Base-by-base conservation (phyloP, 2,113 vertebrate species). In the Haplochromis burtoni region DNA sequence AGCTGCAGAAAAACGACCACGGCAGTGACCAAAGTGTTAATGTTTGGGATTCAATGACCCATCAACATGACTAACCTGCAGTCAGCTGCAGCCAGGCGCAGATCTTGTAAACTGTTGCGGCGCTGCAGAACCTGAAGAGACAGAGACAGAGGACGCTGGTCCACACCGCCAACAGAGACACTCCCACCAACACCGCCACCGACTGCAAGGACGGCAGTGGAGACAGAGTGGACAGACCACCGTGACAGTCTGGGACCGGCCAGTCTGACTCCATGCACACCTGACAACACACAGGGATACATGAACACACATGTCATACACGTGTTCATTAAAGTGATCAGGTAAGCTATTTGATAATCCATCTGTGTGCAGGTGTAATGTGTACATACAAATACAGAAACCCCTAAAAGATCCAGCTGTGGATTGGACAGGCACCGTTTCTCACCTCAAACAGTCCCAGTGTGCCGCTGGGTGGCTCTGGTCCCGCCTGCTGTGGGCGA, bases 31-130 rank as follows among this genome's bases (percentile, higher is more conserved):
- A 78, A 49, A 49, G 17, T 8, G 3, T 35, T 42, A 14, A 6
- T 8, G 5, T 19, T 31, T 29, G 26, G 1, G 42, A 29, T 0
- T 49, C 71, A 19, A 7, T 11, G 21, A 47, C 6, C 16, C 16
- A 49, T 78, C 42, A 31, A 49, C 42, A 31, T 31, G 9, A 19
- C 89, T 82, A 51, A 97, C 97, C 97, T 85, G 97, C 97, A 0
- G 96, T 97, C 40, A 97, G 96, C 92, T 97, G 97, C 84, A 97
- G 93, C 97, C 97, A 97, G 10, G 96, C 97, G 1, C 97, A 97
- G 88, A 97, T 96, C 92, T 97, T 97, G 89, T 97, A 97, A 85
- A 97, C 97, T 0, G 97, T 97, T 7, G 97, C 96, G 0, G 96
- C 95, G 5, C 96, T 97, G 93, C 97, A 97, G 95, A 97, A 96